These are phyloP conservation scores for Spicauda simplicius DNA, from an alignment of 2,888 invertebrate species.

Conservation along the genomic window DNA sequence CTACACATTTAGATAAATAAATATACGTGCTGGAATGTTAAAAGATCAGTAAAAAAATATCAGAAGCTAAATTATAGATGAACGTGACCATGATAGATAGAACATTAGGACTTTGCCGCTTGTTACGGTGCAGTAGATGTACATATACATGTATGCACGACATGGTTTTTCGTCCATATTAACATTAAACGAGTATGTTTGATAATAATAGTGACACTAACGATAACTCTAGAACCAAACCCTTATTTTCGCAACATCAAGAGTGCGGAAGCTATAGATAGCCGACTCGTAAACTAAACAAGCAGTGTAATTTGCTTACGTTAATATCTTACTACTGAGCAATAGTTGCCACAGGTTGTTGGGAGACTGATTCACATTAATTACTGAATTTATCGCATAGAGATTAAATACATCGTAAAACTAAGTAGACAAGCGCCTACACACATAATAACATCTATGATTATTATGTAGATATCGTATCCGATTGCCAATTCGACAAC, in stretches of 20 bases:
- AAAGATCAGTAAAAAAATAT: too few relatives aligned
- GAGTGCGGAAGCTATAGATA: not conserved
- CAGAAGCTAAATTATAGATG: not conserved
- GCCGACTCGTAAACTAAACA: slow-evolving; percentile 6
- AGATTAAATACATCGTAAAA: slow-evolving; percentile 1
- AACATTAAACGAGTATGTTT: not conserved
- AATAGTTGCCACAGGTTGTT: slow-evolving; percentile 1
- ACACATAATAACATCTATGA: not conserved
- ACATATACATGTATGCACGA: not conserved
- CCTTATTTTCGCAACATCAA: not conserved
- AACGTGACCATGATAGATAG: not conserved
- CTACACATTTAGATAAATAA: not conserved
- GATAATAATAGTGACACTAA: not conserved
- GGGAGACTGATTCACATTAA: slow-evolving; percentile 2
- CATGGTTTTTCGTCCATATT: not conserved
- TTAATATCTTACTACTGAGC: slow-evolving; percentile 4
- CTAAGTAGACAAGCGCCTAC: slow-evolving; percentile 1
- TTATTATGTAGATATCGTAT: not conserved
- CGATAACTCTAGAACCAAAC: not conserved
- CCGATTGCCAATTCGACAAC: slow-evolving; percentile 1
- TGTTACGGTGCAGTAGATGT: not conserved
- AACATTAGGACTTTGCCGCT: not conserved
- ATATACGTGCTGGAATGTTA: not conserved
- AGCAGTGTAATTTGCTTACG: not conserved
- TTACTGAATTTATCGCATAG: not conserved